These are phyloP conservation scores for Eurois occulta DNA, from an alignment of 2,888 invertebrate species.

Conservation along the genomic window DNA sequence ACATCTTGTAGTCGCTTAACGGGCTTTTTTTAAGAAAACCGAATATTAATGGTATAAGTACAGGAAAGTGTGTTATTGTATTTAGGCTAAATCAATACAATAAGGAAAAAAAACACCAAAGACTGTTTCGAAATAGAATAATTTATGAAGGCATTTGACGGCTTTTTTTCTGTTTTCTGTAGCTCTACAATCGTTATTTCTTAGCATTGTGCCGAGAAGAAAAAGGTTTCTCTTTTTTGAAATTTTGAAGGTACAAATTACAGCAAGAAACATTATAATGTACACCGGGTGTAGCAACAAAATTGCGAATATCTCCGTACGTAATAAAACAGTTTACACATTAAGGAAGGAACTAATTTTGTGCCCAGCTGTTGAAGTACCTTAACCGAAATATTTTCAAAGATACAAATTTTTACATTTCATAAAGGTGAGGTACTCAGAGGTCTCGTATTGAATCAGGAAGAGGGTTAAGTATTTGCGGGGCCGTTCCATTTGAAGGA, in stretches of 20 bases:
- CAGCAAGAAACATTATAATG: constrained; percentile 36
- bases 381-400: constrained; percentile 26
- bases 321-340: constrained; percentile 50
- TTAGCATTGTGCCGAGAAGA: background rate
- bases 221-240: constrained; percentile 12
- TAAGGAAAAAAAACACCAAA: background rate
- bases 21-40: background rate
- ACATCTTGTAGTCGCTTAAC: background rate
- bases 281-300: constrained; percentile 53
- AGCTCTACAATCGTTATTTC: background rate
- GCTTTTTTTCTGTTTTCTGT: background rate
- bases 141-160: background rate
- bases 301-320: constrained; percentile 50
- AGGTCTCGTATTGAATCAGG: constrained; percentile 33
- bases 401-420: constrained; percentile 45
- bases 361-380: constrained; percentile 43
- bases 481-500: constrained; percentile 39
- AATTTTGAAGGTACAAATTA: constrained; percentile 40
- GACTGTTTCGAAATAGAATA: background rate
- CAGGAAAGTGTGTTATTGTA: background rate
- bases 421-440: constrained; percentile 34
- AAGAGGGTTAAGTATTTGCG: constrained; percentile 41
- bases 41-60: background rate
- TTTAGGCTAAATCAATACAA: constrained; percentile 16
- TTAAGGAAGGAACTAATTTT: constrained; percentile 53